Conservation (phyloP, 2,113 vertebrate genomes). For the Cacatua alba region DNA sequence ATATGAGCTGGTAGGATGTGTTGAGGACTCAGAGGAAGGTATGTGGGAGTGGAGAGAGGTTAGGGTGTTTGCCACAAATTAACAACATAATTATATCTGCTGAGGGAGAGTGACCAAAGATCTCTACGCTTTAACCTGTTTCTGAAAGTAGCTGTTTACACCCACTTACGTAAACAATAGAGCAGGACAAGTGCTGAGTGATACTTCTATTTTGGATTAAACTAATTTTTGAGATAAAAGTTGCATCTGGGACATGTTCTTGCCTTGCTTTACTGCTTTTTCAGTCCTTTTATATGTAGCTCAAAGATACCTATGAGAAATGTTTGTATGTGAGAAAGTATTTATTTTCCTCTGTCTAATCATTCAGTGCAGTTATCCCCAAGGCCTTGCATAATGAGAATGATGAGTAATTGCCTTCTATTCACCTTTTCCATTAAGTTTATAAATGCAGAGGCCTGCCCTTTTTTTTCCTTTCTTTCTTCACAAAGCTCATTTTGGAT, state of each 20-base stretch:
- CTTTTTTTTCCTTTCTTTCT: neutral
- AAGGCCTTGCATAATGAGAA: constrained; percentile 35
- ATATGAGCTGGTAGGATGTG: rapidly evolving
- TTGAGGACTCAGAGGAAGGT: neutral
- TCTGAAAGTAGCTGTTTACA: neutral
- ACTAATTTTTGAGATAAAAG: neutral
- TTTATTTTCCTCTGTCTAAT: constrained; percentile 37
- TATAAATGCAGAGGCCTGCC: neutral
- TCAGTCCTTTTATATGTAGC: neutral
- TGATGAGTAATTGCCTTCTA: constrained; percentile 26
- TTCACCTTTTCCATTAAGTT: constrained; percentile 32
- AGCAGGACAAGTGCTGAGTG: neutral
- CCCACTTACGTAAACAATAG: neutral
- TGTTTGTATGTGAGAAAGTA: neutral
- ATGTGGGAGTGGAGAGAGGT: neutral
- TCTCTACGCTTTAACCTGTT: neutral
- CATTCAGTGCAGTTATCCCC: constrained; percentile 4
- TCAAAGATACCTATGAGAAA: constrained; percentile 32
- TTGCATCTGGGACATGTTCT: neutral
- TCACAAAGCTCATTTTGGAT: neutral
- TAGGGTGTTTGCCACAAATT: neutral
- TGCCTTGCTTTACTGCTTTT: neutral
- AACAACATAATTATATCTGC: rapidly evolving
- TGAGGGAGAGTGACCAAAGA: neutral
- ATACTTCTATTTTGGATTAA: neutral